These are phyloP conservation scores for Pocillopora grandis DNA, from an alignment of 92 coral and sea anemone species.

Conservation along the genomic window DNA sequence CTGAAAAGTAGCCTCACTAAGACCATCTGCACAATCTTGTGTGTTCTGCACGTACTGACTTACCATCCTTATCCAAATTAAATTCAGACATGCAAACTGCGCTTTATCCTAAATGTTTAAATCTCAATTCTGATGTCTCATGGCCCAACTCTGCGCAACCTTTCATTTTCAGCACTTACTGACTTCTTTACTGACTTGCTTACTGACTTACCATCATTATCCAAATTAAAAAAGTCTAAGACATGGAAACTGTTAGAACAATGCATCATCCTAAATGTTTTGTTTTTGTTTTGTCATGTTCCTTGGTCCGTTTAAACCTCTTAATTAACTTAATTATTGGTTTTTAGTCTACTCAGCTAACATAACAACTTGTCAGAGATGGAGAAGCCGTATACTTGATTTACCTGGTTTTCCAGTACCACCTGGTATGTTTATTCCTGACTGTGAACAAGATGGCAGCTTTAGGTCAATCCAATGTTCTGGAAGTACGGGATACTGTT, in stretches of 20 bases:
- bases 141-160: too few relatives aligned
- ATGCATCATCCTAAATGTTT: too few relatives aligned
- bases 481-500: conserved; percentile 60
- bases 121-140: too few relatives aligned
- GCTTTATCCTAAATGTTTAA: too few relatives aligned
- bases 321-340: neutral
- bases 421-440: conserved; percentile 57
- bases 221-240: too few relatives aligned
- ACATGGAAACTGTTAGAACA: too few relatives aligned
- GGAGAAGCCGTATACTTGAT: conserved; percentile 60
- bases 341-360: conserved; percentile 32
- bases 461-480: conserved; percentile 69
- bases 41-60: neutral
- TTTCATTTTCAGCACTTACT: too few relatives aligned
- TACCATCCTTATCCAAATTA: neutral
- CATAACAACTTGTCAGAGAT: conserved; percentile 57
- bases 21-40: too few relatives aligned
- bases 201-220: too few relatives aligned
- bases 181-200: too few relatives aligned
- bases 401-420: conserved; percentile 68
- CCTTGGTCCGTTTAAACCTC: neutral
- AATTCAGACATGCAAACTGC: too few relatives aligned
- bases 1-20: neutral
- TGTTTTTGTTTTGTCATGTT: too few relatives aligned
- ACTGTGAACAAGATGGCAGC: conserved; percentile 62